phyloP scores from a whole-genome alignment of 1,140 invertebrate species.

The Frieseomelitta varia region DNA sequence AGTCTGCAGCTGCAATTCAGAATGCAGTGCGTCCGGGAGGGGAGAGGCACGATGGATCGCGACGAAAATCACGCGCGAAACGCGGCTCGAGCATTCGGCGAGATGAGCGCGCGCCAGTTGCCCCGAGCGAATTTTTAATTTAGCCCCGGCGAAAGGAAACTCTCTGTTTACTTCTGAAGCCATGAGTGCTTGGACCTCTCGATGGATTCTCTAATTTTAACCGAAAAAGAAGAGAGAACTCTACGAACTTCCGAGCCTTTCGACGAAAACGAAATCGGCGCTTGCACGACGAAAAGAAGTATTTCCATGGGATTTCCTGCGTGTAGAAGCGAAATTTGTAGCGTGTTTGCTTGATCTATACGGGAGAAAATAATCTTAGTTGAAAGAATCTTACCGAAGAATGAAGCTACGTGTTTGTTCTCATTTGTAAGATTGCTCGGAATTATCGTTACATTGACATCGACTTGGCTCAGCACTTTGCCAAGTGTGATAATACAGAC shows the following conservation, averaged over 20 bases:
- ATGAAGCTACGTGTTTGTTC: background rate
- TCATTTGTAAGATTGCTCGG: background rate
- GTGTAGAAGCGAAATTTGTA: background rate
- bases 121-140: conserved; percentile 28
- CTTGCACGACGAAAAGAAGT: background rate
- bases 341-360: too few species aligned
- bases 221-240: background rate
- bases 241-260: background rate
- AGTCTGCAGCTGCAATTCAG: conserved; percentile 45
- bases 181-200: background rate
- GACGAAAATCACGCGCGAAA: conserved; percentile 45
- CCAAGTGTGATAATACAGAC: background rate
- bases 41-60: background rate
- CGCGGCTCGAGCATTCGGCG: background rate
- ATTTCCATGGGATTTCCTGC: background rate
- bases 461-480: background rate
- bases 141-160: background rate
- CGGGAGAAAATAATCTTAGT: background rate
- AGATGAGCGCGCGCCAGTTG: background rate
- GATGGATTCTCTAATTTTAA: conserved; percentile 16
- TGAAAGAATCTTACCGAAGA: background rate
- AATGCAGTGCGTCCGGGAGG: background rate
- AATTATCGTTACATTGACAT: background rate
- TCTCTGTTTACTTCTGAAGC: conserved; percentile 3
- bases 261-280: too few species aligned